phyloP scores from a whole-genome alignment of 2,113 vertebrate genomes.

The Cephalophus harveyi region DNA sequence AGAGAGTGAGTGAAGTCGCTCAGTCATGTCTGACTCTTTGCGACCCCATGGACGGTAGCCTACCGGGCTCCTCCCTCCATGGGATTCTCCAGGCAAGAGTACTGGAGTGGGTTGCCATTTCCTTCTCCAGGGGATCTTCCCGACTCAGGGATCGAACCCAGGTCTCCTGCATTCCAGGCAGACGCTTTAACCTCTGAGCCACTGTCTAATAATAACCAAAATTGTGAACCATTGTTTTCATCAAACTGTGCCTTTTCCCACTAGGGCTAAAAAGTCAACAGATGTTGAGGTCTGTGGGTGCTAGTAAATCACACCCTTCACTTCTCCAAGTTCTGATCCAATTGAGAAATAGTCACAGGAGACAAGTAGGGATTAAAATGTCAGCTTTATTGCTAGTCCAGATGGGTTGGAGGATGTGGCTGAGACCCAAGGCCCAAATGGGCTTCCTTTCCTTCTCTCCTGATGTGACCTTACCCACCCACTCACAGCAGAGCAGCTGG shows the following conservation, averaged over 20 bases:
- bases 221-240: background rate
- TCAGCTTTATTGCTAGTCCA: constrained; percentile 60
- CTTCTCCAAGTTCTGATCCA: constrained; percentile 50
- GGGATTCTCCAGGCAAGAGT: too few species aligned
- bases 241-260: constrained; percentile 5
- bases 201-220: background rate
- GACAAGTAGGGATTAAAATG: constrained; percentile 43
- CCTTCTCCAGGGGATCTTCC: too few species aligned
- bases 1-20: too few species aligned
- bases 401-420: constrained; percentile 42
- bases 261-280: background rate
- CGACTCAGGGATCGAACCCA: too few species aligned
- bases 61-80: too few species aligned
- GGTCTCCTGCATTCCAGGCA: too few species aligned
- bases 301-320: background rate
- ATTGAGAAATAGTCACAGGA: constrained; percentile 41
- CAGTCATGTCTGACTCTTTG: too few species aligned
- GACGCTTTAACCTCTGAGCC: too few species aligned
- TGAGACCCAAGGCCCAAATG: constrained; percentile 44
- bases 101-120: too few species aligned
- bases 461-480: constrained; percentile 48
- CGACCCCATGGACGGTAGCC: too few species aligned
- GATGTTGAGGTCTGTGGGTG: constrained; percentile 33
- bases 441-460: background rate
- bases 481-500: constrained; percentile 56